A percentile compares a stretch with the other conserved stretches of the same genome.
phyloP scores from a whole-genome alignment of 2,888 invertebrate genomes.

The Poecilobothrus nobilitatus region DNA sequence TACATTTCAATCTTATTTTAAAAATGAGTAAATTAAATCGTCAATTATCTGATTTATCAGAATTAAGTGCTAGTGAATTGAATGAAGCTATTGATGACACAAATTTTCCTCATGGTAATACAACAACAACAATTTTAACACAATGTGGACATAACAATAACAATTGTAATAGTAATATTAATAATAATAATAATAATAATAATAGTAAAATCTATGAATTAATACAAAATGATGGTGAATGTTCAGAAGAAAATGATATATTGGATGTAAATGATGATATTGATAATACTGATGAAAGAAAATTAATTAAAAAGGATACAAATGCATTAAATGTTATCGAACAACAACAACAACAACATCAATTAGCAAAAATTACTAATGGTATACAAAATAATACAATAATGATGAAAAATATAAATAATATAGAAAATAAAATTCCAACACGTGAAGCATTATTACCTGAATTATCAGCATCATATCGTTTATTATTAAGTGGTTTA shows the following conservation, averaged over 20 bases:
- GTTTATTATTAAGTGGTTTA: constrained; percentile 69
- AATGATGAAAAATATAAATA: neutral
- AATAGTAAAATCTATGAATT: constrained; percentile 29
- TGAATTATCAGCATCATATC: constrained; percentile 82
- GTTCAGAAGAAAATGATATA: neutral
- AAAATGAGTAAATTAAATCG: constrained; percentile 2
- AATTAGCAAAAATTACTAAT: neutral
- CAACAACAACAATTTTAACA: constrained; percentile 24
- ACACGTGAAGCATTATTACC: constrained; percentile 79
- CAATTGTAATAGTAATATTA: constrained; percentile 37
- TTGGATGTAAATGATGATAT: neutral
- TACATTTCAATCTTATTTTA: too few species aligned
- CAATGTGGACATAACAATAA: constrained; percentile 34
- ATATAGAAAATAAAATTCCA: constrained; percentile 69
- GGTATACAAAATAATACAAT: neutral
- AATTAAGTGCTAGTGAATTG: constrained; percentile 42
- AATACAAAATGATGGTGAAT: constrained; percentile 1
- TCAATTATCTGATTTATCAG: constrained; percentile 31
- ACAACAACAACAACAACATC: too few species aligned
- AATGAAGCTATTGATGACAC: constrained; percentile 45
- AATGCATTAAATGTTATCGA: too few species aligned
- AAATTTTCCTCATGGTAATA: constrained; percentile 43
- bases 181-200: constrained; percentile 41
- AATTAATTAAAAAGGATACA: neutral
- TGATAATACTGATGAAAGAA: neutral